These are phyloP conservation scores for Melanargia galathea DNA, from an alignment of 2,888 invertebrate genomes.

Conservation along the genomic window DNA sequence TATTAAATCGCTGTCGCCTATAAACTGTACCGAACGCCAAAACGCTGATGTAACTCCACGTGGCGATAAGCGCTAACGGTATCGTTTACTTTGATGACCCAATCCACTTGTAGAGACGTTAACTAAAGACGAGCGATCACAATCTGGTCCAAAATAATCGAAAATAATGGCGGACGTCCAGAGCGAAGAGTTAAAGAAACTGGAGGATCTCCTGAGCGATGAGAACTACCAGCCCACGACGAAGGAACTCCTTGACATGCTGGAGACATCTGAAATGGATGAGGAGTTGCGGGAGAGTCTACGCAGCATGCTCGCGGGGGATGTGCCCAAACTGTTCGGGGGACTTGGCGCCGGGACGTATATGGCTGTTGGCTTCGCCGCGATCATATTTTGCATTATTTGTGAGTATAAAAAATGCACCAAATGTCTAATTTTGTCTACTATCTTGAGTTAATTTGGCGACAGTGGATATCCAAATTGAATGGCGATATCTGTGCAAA, in stretches of 20 bases:
- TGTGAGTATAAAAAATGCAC: slow-evolving; percentile 50
- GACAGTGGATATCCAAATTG: too few species aligned
- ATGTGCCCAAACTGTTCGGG: slow-evolving; percentile 66
- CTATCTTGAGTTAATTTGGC: too few species aligned
- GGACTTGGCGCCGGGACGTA: slow-evolving; percentile 49
- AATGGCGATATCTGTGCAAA: too few species aligned
- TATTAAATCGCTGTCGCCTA: neutral
- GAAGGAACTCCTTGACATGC: slow-evolving; percentile 81
- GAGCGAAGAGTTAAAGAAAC: slow-evolving; percentile 44
- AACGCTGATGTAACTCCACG: slow-evolving; percentile 56
- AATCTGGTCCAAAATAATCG: neutral
- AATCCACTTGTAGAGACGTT: slow-evolving; percentile 2
- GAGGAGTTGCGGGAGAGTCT: slow-evolving; percentile 85
- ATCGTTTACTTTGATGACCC: slow-evolving; percentile 25
- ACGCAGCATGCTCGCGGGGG: slow-evolving; percentile 73
- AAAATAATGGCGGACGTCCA: slow-evolving; percentile 17
- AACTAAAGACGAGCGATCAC: neutral
- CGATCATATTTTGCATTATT: slow-evolving; percentile 61
- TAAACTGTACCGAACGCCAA: slow-evolving; percentile 39
- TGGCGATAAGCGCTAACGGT: slow-evolving; percentile 39
- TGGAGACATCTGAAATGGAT: slow-evolving; percentile 82
- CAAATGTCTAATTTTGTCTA: neutral
- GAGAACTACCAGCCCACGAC: slow-evolving; percentile 67
- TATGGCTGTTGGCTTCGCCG: slow-evolving; percentile 58
- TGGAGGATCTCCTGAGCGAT: slow-evolving; percentile 56